Evolutionary conservation across 2,797 vertebrate genomes (phyloP).

Genomic region (Lacerta agilis): DNA sequence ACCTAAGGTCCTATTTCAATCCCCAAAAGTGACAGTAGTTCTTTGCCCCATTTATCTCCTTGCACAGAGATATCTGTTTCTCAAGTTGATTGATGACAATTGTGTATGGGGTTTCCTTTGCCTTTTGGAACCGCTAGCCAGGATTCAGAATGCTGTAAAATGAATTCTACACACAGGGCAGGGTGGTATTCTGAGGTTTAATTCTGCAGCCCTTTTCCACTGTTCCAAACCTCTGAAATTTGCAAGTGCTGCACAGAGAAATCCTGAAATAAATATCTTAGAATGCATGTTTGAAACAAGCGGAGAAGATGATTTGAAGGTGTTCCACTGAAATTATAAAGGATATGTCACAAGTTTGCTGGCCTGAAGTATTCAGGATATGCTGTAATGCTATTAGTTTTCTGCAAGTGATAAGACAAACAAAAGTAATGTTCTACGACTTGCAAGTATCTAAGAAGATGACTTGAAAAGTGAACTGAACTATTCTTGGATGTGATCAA

Average conservation of each 20-base stretch:
- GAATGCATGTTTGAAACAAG: not conserved
- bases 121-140: not conserved
- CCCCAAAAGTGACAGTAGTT: not conserved
- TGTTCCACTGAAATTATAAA: not conserved
- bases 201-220: not conserved
- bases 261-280: not conserved
- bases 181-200: not conserved
- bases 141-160: not conserved
- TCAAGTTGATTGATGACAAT: not conserved
- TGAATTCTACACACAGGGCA: no score
- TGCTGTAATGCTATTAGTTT: not conserved
- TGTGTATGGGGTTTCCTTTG: not conserved
- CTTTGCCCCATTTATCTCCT: not conserved
- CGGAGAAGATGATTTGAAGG: not conserved
- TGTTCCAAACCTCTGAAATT: not conserved
- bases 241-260: not conserved
- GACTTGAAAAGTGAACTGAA: not conserved
- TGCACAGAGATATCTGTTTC: not conserved
- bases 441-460: not conserved
- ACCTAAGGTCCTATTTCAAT: not conserved
- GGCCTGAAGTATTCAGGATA: not conserved
- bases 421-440: not conserved
- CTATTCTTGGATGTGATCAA: not conserved
- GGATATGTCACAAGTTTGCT: not conserved
- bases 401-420: not conserved